phyloP scores from a whole-genome alignment of 2,113 vertebrate species.

The Forbesichthys agassizii region DNA sequence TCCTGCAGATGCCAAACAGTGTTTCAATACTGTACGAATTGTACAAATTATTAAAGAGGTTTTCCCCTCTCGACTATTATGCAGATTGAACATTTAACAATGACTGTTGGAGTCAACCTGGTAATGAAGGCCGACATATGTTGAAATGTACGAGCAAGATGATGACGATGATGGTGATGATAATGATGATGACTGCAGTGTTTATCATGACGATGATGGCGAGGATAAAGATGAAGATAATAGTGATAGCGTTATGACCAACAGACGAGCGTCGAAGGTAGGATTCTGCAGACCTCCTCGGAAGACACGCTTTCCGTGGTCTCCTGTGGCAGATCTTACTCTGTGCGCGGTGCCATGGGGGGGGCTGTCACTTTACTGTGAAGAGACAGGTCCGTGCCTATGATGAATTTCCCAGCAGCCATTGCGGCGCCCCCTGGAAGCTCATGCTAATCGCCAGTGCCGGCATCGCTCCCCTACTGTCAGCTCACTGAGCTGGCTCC shows the following conservation, averaged over 20 bases:
- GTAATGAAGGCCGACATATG: neutral
- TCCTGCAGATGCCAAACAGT: neutral
- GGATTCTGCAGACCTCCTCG: slow-evolving; percentile 27
- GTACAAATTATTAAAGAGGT: neutral
- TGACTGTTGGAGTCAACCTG: too few species aligned
- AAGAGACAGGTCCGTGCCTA: slow-evolving; percentile 67
- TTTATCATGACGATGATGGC: slow-evolving; percentile 16
- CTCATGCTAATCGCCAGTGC: slow-evolving; percentile 71
- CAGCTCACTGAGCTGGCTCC: slow-evolving; percentile 71
- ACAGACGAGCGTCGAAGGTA: slow-evolving; percentile 24
- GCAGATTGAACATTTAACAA: neutral
- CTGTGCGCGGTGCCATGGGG: slow-evolving; percentile 58
- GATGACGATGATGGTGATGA: slow-evolving; percentile 35
- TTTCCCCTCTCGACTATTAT: slow-evolving; percentile 5
- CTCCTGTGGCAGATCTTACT: slow-evolving; percentile 34
- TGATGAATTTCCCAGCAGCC: slow-evolving; percentile 70
- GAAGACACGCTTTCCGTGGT: slow-evolving; percentile 46
- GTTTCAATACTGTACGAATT: slow-evolving; percentile 1
- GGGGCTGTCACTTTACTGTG: slow-evolving; percentile 71
- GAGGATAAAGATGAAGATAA: slow-evolving; percentile 5
- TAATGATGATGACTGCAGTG: neutral
- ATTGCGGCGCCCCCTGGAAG: slow-evolving; percentile 69
- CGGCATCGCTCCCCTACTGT: slow-evolving; percentile 57
- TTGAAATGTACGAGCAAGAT: slow-evolving; percentile 24
- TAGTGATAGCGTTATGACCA: neutral